Conservation (phyloP, 2,888 invertebrate genomes). For the Arenicola marina region DNA sequence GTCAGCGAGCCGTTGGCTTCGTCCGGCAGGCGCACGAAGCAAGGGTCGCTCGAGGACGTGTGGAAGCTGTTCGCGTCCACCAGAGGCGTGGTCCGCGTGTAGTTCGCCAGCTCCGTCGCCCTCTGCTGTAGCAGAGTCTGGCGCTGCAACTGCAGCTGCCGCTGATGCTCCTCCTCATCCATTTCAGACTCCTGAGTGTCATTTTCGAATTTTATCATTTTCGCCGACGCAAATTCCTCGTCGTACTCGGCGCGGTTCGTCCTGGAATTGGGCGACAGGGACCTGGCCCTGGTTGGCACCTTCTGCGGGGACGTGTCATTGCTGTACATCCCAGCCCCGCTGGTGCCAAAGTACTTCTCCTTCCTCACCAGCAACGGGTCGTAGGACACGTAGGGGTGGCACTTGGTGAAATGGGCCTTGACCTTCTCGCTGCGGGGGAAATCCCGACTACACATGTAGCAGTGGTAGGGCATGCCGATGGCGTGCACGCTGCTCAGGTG, state of each 20-base stretch:
- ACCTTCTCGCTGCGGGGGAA: conserved; percentile 32
- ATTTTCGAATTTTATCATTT: too few relatives aligned
- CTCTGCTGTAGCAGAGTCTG: too few relatives aligned
- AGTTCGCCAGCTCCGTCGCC: too few relatives aligned
- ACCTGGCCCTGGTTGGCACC: neutral
- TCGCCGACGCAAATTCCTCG: too few relatives aligned
- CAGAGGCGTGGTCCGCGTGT: neutral
- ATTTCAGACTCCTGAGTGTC: too few relatives aligned
- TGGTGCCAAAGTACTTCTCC: neutral
- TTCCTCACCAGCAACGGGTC: conserved; percentile 20
- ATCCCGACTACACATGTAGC: conserved; percentile 30
- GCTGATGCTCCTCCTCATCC: too few relatives aligned
- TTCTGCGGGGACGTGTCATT: neutral
- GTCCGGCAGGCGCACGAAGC: neutral
- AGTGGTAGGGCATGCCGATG: conserved; percentile 24
- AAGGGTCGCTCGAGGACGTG: neutral
- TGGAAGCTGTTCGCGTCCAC: neutral
- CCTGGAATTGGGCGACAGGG: neutral
- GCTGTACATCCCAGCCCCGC: neutral
- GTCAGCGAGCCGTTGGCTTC: neutral
- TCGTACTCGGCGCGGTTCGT: too few relatives aligned
- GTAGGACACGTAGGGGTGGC: conserved; percentile 26
- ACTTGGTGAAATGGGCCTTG: conserved; percentile 27
- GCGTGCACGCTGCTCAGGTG: conserved; percentile 30
- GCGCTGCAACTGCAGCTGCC: too few relatives aligned